Percentiles rank a stretch among this genome's conserved stretches.
Conservation (phyloP, 92 coral and sea anemone species). For the Epizoanthus rinbou region DNA sequence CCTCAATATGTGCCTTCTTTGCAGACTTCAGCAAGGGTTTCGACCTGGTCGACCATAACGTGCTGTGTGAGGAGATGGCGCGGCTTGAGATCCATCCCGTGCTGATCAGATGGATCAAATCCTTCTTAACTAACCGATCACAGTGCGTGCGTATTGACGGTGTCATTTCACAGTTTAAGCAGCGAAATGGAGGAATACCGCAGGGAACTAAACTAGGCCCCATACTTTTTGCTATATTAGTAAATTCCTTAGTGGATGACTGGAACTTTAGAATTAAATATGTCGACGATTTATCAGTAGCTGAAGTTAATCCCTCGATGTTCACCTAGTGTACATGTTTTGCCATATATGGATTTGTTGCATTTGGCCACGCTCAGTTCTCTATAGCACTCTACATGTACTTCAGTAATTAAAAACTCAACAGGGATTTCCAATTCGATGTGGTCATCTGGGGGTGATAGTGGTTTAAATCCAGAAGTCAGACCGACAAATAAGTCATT, state of each 20-base stretch:
- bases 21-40: not conserved
- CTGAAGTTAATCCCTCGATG: too few relatives aligned
- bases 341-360: not conserved
- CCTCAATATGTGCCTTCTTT: not conserved
- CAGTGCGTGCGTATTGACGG: not conserved
- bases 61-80: not conserved
- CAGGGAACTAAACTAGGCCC: conserved; percentile 9
- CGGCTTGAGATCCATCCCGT: not conserved
- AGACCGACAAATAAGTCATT: not conserved
- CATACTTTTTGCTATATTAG: conserved; percentile 7
- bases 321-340: too few relatives aligned
- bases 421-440: not conserved
- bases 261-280: too few relatives aligned
- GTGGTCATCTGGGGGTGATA: not conserved
- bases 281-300: too few relatives aligned
- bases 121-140: conserved; percentile 8
- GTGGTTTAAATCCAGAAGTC: not conserved
- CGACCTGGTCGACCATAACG: not conserved
- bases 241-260: conserved; percentile 20
- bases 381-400: not conserved
- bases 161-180: not conserved
- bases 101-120: not conserved
- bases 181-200: not conserved
- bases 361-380: not conserved
- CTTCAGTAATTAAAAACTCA: not conserved